phyloP scores from a whole-genome alignment of 1,140 invertebrate genomes.

The Mylabris phalerata region DNA sequence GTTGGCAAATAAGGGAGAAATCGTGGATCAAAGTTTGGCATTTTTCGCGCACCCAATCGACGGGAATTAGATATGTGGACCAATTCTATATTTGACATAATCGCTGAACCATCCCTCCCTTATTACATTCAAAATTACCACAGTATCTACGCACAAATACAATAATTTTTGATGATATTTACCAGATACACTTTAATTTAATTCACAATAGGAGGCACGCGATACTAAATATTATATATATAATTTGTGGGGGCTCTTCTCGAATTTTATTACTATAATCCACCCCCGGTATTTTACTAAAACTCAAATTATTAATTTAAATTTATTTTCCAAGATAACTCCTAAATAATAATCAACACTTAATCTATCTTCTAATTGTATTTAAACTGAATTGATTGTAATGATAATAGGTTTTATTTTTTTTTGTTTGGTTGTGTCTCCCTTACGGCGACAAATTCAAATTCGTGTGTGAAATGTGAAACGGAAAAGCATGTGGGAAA shows the following conservation, averaged over 20 bases:
- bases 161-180: constrained; percentile 37
- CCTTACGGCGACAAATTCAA: background rate
- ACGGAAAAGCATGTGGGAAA: constrained; percentile 19
- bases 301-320: constrained; percentile 20
- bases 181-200: constrained; percentile 40
- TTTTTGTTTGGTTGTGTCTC: no score
- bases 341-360: no score
- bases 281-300: constrained; percentile 24
- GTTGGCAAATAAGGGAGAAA: no score
- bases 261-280: constrained; percentile 38
- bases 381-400: background rate
- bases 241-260: constrained; percentile 35
- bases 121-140: constrained; percentile 26
- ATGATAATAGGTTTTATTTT: no score
- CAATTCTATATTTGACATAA: no score
- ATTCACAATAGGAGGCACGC: constrained; percentile 37
- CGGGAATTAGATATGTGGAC: no score
- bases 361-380: no score
- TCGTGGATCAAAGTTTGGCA: no score
- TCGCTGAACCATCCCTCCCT: no score
- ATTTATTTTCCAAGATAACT: constrained; percentile 10
- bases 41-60: no score
- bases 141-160: constrained; percentile 29
- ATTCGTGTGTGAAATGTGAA: constrained; percentile 14
- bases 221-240: constrained; percentile 31